A percentile compares a stretch with the other conserved stretches of the same genome.
phyloP scores from a whole-genome alignment of 2,888 invertebrate species.

The Parasteatoda lunata region DNA sequence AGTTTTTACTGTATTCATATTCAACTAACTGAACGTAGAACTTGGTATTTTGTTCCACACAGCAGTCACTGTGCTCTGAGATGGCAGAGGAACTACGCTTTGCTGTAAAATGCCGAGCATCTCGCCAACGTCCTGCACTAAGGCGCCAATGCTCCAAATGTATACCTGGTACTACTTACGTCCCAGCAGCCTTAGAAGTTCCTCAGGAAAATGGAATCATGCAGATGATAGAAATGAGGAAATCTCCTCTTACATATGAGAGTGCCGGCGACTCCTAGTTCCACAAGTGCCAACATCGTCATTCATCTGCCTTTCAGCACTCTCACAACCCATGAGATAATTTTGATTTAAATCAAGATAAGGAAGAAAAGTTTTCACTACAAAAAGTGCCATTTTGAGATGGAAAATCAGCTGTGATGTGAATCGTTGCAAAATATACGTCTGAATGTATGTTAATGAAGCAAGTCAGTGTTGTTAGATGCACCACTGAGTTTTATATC shows the following conservation, averaged over 20 bases:
- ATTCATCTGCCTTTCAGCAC: conserved; percentile 39
- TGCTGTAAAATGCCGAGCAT: conserved; percentile 86
- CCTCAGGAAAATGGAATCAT: conserved; percentile 78
- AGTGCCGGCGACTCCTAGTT: conserved; percentile 67
- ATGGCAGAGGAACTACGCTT: conserved; percentile 94
- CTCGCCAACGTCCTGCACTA: conserved; percentile 86
- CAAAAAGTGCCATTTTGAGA: too few relatives aligned
- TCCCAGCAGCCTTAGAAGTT: conserved; percentile 69
- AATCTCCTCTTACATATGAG: conserved; percentile 74
- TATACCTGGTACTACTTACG: conserved; percentile 69
- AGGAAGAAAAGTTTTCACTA: neutral
- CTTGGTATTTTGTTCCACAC: conserved; percentile 69
- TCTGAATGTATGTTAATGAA: too few relatives aligned
- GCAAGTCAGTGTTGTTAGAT: too few relatives aligned
- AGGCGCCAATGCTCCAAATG: conserved; percentile 85
- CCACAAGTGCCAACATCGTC: conserved; percentile 62
- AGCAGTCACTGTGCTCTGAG: conserved; percentile 93
- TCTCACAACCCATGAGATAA: conserved; percentile 31
- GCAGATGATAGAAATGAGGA: conserved; percentile 81
- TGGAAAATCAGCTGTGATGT: too few relatives aligned
- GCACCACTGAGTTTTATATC: too few relatives aligned
- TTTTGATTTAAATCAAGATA: neutral
- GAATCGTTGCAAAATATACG: too few relatives aligned
- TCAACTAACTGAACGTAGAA: conserved; percentile 65
- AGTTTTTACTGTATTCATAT: neutral